A percentile compares a stretch with the other conserved stretches of the same genome.
These are phyloP conservation scores for Felis chaus DNA, from an alignment of 2,113 vertebrate species.

Conservation along the genomic window DNA sequence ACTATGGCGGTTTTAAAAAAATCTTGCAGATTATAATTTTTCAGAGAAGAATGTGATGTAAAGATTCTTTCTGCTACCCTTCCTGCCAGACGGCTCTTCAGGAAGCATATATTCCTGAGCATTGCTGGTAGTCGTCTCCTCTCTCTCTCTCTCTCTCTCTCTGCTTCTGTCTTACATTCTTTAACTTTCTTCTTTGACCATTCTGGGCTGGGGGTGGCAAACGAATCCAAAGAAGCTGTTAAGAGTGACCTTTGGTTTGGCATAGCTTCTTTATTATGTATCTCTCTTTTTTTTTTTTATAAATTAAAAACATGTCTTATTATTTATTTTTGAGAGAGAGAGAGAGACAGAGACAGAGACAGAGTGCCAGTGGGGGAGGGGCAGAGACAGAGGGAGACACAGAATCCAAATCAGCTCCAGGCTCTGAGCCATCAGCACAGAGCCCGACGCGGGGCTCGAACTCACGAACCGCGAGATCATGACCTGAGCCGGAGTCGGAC, in stretches of 20 bases:
- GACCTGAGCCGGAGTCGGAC: no score
- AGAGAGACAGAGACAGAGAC: no score
- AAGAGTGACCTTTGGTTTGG: neutral
- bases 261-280: neutral
- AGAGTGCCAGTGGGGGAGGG: no score
- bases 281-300: neutral
- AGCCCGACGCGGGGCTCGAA: no score
- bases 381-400: no score
- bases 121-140: neutral
- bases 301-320: no score
- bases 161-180: neutral
- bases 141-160: neutral
- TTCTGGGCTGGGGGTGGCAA: neutral
- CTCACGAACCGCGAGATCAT: no score
- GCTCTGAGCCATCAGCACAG: no score
- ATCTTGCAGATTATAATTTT: conserved; percentile 3
- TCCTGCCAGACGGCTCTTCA: conserved; percentile 1
- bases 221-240: neutral
- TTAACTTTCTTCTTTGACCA: conserved; percentile 4
- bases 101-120: neutral
- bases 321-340: no score
- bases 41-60: conserved; percentile 22
- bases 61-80: conserved; percentile 14
- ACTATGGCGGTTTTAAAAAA: neutral
- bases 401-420: no score